Conservation (phyloP, 2,113 vertebrate genomes). For the Opisthocomus hoazin region DNA sequence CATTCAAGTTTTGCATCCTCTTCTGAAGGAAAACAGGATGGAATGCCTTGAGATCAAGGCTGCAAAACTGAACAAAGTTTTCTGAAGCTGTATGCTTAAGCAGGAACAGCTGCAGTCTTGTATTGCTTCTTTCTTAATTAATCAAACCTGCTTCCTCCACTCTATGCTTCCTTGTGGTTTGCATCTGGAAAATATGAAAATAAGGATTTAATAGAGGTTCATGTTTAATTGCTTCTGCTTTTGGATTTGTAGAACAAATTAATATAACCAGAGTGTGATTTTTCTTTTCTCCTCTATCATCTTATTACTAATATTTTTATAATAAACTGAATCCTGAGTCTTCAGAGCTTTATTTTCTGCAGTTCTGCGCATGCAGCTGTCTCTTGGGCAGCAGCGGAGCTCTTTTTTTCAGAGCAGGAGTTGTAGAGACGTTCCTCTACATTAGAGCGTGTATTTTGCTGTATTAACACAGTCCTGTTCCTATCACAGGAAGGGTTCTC, state of each 20-base stretch:
- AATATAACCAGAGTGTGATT: neutral
- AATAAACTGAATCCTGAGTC: neutral
- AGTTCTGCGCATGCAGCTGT: neutral
- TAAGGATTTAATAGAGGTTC: neutral
- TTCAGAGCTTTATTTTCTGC: neutral
- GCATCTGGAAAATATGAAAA: constrained; percentile 24
- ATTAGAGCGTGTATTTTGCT: neutral
- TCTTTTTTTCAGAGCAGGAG: neutral
- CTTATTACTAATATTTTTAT: neutral
- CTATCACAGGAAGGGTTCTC: neutral
- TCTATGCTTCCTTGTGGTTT: neutral
- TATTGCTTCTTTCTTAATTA: constrained; percentile 30
- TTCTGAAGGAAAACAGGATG: neutral
- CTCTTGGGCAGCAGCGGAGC: neutral
- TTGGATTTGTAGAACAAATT: neutral
- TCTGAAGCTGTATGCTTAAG: constrained; percentile 14
- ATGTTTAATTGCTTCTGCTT: neutral
- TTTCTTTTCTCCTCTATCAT: neutral
- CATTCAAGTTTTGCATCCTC: neutral
- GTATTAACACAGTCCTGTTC: neutral
- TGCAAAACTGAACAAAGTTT: neutral
- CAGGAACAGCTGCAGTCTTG: constrained; percentile 33
- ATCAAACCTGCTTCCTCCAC: constrained; percentile 15
- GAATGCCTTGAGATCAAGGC: neutral
- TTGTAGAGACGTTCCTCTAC: neutral